These are phyloP conservation scores for Zaprionus vittiger DNA, from an alignment of 1,140 invertebrate genomes.

Conservation along the genomic window DNA sequence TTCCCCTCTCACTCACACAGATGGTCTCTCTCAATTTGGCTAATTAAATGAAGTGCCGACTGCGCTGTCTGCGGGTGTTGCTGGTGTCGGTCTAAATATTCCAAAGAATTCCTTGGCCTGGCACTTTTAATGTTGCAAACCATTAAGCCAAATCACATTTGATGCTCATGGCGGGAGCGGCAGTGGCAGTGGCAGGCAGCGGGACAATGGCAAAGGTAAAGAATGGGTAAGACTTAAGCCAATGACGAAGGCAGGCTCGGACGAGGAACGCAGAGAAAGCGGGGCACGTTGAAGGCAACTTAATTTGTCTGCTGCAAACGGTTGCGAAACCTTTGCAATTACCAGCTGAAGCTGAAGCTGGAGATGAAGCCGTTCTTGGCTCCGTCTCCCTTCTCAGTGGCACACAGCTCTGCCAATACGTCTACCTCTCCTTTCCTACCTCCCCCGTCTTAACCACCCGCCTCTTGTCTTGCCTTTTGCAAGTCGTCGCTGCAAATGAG, in stretches of 20 bases:
- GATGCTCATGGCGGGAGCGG: conserved; percentile 26
- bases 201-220: conserved; percentile 15
- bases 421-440: not conserved
- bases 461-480: not conserved
- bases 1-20: not conserved
- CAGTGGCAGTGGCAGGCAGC: not conserved
- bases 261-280: not conserved
- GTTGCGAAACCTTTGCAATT: conserved; percentile 71
- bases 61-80: conserved; percentile 1
- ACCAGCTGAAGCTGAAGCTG: conserved; percentile 29
- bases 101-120: conserved; percentile 23
- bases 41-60: conserved; percentile 41
- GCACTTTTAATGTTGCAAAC: conserved; percentile 44
- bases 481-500: conserved; percentile 47
- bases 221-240: conserved; percentile 29
- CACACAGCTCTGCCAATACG: not conserved
- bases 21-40: conserved; percentile 43
- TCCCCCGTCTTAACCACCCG: not conserved
- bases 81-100: conserved; percentile 3
- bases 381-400: not conserved
- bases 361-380: not conserved
- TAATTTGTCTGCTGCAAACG: conserved; percentile 70
- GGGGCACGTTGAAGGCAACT: conserved; percentile 41
- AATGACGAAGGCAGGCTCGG: conserved; percentile 9
- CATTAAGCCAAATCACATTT: conserved; percentile 51